Percentiles rank a stretch among this genome's conserved stretches.
These are phyloP conservation scores for Rhabditoides inermis DNA, from an alignment of 2,888 invertebrate genomes.

Conservation along the genomic window DNA sequence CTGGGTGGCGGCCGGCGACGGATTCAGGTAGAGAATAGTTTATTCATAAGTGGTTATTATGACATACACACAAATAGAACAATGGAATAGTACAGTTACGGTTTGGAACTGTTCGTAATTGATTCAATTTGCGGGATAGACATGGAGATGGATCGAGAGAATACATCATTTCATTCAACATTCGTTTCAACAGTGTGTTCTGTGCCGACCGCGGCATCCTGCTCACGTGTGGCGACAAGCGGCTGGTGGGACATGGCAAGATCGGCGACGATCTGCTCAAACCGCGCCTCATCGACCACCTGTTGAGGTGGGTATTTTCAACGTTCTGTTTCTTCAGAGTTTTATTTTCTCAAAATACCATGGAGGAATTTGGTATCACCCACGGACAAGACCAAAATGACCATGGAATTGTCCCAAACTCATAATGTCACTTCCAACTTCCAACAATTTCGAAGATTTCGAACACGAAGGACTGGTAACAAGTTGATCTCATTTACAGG, in stretches of 20 bases:
- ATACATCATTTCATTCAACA: conserved; percentile 58
- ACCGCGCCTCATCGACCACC: conserved; percentile 61
- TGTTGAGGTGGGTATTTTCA: conserved; percentile 52
- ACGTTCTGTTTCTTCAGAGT: not conserved
- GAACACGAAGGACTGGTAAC: not conserved
- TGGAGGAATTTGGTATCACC: too few species aligned
- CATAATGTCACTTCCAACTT: not conserved
- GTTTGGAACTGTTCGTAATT: too few species aligned
- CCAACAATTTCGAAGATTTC: not conserved
- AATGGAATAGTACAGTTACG: too few species aligned
- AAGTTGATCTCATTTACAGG: too few species aligned
- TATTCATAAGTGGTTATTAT: too few species aligned
- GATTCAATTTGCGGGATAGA: not conserved
- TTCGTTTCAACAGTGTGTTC: conserved; percentile 60
- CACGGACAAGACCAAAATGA: not conserved
- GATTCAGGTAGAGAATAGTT: conserved; percentile 9
- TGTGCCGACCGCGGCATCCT: conserved; percentile 65
- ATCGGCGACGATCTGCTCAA: conserved; percentile 59
- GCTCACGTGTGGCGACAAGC: conserved; percentile 65
- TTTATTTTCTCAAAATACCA: too few species aligned
- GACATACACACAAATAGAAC: too few species aligned
- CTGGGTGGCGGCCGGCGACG: conserved; percentile 18
- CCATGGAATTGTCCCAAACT: not conserved
- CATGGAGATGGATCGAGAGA: not conserved
- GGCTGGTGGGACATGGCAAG: conserved; percentile 37